A percentile compares a stretch with the other conserved stretches of the same genome.
Conservation (phyloP, 2,113 vertebrate species). For the Channa maculata region DNA sequence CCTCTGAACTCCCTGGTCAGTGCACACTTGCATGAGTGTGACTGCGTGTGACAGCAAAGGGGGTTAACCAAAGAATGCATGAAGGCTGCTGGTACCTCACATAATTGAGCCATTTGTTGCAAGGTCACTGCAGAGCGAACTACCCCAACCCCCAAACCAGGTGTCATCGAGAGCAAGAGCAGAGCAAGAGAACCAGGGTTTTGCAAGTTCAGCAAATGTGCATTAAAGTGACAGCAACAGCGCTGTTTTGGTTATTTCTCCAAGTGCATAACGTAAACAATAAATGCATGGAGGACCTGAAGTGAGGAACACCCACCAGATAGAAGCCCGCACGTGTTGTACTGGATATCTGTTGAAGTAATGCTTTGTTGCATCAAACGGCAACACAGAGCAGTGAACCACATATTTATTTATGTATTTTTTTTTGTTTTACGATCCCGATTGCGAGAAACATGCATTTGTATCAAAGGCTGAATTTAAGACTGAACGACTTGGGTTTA, state of each 20-base stretch:
- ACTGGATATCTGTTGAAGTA: too few species aligned
- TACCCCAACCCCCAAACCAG: neutral
- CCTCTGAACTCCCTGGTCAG: constrained; percentile 58
- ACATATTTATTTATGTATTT: too few species aligned
- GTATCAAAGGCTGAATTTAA: too few species aligned
- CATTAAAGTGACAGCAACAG: too few species aligned
- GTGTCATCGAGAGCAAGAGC: constrained; percentile 25
- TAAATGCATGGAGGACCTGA: too few species aligned
- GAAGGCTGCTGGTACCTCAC: constrained; percentile 56
- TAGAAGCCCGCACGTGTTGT: too few species aligned
- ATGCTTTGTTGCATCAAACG: neutral
- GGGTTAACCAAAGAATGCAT: constrained; percentile 78
- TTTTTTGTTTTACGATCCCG: too few species aligned
- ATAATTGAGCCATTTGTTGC: constrained; percentile 79
- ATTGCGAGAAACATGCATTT: too few species aligned
- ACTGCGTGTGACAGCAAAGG: constrained; percentile 61
- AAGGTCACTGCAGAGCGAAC: constrained; percentile 64
- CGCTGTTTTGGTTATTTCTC: neutral
- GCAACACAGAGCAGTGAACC: too few species aligned
- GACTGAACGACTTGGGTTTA: too few species aligned
- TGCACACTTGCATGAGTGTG: constrained; percentile 67
- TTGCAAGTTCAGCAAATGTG: neutral
- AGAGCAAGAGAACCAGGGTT: constrained; percentile 15
- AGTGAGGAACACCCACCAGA: neutral
- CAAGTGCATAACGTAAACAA: neutral